Evolutionary conservation across 2,113 vertebrate genomes (phyloP), one percentile per base, ranked within the genome.

Genomic region (Sebastes fasciatus): DNA sequence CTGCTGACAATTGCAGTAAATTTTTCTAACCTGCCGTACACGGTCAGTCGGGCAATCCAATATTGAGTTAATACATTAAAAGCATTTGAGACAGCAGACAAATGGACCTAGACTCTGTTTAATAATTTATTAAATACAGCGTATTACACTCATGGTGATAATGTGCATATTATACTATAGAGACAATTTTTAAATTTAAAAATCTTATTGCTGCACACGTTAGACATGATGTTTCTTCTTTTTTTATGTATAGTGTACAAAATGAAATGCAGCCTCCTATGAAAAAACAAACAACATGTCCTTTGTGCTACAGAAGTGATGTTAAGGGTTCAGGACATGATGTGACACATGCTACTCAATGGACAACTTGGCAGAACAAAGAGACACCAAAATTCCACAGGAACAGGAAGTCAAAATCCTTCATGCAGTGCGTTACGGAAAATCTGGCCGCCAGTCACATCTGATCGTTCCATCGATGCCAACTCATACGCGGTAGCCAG

Each of bases 81-180:
- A 74, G 82, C 79, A 58, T 9, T 63, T 6, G 52, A 80, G 61
- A 81, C 80, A 48, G 19, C 42, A 81, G 60, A 80, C 82, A 85
- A 57, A 74, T 46, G 55, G 23, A 84, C 34, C 23, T 71, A 78
- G n/a, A 74, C 48, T 87, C 80, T 76, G 87, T 92, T 94, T 88
- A 90, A 93, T 93, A 26, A 90, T 95, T 94, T 92, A 94, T 94
- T 95, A 91, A 93, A 94, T 92, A 94, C 92, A 93, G 86, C 86
- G 93, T 92, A 84, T 94, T 93, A 93, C 93, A 95, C 88, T 85
- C 78, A 91, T 84, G 64, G 89, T 86, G 84, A 86, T 92, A 84
- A 92, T 92, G 90, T 90, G 79, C 87, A 93, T 91, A 82, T 89
- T 85, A 45, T 83, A 87, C 89, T 83, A 90, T 83, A 85, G 57